A percentile compares a stretch with the other conserved stretches of the same genome.
These are phyloP conservation scores for Pantelozetes paolii DNA, from an alignment of 2,888 invertebrate species.

Conservation along the genomic window DNA sequence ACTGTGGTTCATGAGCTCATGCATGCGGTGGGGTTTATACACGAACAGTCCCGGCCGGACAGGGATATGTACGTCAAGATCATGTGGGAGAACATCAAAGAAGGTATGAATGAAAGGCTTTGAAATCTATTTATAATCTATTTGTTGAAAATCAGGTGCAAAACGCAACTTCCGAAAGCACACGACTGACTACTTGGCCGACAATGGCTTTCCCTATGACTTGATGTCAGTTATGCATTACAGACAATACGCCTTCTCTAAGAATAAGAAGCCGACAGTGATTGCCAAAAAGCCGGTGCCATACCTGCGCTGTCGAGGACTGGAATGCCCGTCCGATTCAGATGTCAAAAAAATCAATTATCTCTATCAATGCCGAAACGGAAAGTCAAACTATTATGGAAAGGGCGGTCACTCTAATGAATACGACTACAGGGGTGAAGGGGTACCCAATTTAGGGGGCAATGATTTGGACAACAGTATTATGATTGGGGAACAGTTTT, in stretches of 20 bases:
- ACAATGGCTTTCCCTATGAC: constrained; percentile 61
- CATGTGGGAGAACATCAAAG: constrained; percentile 66
- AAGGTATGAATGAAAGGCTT: constrained; percentile 54
- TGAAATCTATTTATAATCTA: too few relatives aligned
- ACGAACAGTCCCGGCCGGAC: constrained; percentile 74
- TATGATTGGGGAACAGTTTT: neutral
- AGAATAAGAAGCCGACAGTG: constrained; percentile 44
- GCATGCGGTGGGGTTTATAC: constrained; percentile 74
- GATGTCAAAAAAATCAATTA: constrained; percentile 46
- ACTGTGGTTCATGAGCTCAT: constrained; percentile 66
- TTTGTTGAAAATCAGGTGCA: constrained; percentile 53
- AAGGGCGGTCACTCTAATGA: neutral
- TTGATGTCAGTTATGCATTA: constrained; percentile 45
- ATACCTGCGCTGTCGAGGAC: constrained; percentile 41
- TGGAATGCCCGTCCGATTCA: constrained; percentile 42
- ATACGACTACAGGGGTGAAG: neutral
- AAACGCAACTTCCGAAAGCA: constrained; percentile 57
- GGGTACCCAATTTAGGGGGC: neutral
- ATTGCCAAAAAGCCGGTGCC: constrained; percentile 38
- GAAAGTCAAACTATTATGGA: neutral
- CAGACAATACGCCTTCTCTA: constrained; percentile 44
- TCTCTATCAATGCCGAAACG: constrained; percentile 44
- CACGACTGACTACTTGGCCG: constrained; percentile 53
- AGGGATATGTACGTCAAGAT: constrained; percentile 71
- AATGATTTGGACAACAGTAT: neutral